A percentile compares a stretch with the other conserved stretches of the same genome.
These are phyloP conservation scores for Diacarnus erythraeanus DNA, from an alignment of 37 sponge, comb jelly and placozoan species.

Conservation along the genomic window DNA sequence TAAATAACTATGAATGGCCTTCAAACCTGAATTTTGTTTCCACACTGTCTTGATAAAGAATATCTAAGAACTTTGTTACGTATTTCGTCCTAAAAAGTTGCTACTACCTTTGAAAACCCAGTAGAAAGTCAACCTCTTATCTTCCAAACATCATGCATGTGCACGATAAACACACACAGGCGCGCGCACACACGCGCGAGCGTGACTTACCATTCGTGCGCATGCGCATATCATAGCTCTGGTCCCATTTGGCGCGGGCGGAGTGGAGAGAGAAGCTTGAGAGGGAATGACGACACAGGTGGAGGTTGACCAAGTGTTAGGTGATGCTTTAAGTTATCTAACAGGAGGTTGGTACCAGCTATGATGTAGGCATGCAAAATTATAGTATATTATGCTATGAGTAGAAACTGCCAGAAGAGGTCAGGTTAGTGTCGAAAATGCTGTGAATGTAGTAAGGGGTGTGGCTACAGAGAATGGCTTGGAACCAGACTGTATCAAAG, in stretches of 20 bases:
- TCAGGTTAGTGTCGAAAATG: neutral
- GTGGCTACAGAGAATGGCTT: conserved; percentile 23
- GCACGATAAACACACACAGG: neutral
- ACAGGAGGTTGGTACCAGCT: neutral
- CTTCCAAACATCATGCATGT: neutral
- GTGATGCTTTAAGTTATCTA: neutral
- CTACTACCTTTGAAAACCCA: neutral
- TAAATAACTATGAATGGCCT: neutral
- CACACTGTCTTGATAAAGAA: neutral
- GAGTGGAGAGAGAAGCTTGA: neutral
- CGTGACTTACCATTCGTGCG: neutral
- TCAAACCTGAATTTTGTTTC: conserved; percentile 3
- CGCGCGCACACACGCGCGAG: neutral
- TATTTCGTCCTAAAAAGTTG: neutral
- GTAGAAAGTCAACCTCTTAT: too few species aligned
- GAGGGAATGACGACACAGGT: too few species aligned
- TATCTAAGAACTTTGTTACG: neutral
- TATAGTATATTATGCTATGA: too few species aligned
- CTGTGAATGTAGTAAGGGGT: neutral
- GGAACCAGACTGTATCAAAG: conserved; percentile 3
- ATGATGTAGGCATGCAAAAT: too few species aligned
- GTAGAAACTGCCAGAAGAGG: neutral
- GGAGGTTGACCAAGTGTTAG: neutral
- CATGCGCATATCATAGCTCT: neutral
- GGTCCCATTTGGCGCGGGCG: neutral